phyloP scores from a whole-genome alignment of 2,797 vertebrate genomes.

The Prionace glauca region DNA sequence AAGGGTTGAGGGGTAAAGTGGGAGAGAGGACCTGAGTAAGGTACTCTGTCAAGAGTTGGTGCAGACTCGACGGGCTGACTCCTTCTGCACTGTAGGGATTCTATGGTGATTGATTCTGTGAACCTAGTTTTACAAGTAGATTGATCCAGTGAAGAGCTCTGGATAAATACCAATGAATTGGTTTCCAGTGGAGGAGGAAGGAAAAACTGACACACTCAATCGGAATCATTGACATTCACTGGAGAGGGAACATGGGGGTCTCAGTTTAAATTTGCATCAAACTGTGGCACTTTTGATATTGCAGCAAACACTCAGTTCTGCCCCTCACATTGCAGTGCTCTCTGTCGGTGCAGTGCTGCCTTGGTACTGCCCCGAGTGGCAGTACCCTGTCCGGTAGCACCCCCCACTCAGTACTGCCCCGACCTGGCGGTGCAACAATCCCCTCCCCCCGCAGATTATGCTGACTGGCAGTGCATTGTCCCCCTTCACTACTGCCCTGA shows the following conservation, averaged over 20 bases:
- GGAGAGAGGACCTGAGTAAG: too few relatives aligned
- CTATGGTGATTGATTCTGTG: too few relatives aligned
- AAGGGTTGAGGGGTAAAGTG: too few relatives aligned
- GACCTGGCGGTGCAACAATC: too few relatives aligned
- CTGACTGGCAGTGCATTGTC: too few relatives aligned
- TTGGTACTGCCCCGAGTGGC: neutral
- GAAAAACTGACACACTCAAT: neutral
- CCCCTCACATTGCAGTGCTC: neutral
- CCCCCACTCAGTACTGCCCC: neutral
- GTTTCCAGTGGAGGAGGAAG: neutral
- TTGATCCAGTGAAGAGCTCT: neutral
- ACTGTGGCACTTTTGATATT: neutral
- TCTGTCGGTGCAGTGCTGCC: neutral
- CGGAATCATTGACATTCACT: too few relatives aligned
- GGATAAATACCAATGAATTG: neutral
- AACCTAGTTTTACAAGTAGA: neutral
- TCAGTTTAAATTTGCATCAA: neutral
- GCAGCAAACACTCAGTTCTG: neutral
- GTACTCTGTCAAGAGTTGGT: too few relatives aligned
- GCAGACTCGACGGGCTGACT: too few relatives aligned
- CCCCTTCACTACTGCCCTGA: too few relatives aligned
- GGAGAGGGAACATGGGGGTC: neutral
- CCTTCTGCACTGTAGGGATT: too few relatives aligned
- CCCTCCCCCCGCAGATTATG: too few relatives aligned
- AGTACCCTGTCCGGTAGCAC: neutral